Evolutionary conservation across 2,113 vertebrate genomes (phyloP).

Genomic region (Sphyrna mokarran): DNA sequence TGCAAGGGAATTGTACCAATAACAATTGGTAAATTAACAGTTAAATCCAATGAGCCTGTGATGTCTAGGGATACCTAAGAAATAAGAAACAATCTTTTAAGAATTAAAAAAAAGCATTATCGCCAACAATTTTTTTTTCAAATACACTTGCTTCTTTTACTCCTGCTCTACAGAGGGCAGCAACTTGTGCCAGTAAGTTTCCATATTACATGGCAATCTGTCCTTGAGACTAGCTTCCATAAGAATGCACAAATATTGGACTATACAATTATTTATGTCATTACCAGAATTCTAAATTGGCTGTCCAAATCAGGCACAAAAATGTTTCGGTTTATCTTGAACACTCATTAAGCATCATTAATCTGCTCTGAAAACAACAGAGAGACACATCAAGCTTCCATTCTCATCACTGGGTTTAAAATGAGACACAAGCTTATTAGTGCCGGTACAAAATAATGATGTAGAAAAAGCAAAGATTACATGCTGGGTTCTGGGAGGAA

Average conservation of each 20-base stretch:
- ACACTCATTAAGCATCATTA: background rate
- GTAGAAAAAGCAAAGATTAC: no score
- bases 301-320: background rate
- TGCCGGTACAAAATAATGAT: no score
- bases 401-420: no score
- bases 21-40: conserved; percentile 88
- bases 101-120: conserved; percentile 36
- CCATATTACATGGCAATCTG: background rate
- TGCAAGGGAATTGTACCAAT: conserved; percentile 96
- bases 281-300: background rate
- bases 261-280: background rate
- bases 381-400: no score
- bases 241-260: background rate
- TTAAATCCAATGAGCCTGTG: conserved; percentile 91
- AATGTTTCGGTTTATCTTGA: background rate
- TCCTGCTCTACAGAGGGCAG: background rate
- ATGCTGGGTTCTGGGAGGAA: no score
- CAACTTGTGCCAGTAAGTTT: background rate
- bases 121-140: conserved; percentile 45
- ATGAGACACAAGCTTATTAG: no score
- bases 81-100: background rate
- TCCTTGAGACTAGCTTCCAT: background rate
- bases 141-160: background rate
- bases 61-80: conserved; percentile 92
- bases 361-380: background rate